Base-by-base conservation (phyloP, 1,140 invertebrate genomes). In the Drosophila neocordata region DNA sequence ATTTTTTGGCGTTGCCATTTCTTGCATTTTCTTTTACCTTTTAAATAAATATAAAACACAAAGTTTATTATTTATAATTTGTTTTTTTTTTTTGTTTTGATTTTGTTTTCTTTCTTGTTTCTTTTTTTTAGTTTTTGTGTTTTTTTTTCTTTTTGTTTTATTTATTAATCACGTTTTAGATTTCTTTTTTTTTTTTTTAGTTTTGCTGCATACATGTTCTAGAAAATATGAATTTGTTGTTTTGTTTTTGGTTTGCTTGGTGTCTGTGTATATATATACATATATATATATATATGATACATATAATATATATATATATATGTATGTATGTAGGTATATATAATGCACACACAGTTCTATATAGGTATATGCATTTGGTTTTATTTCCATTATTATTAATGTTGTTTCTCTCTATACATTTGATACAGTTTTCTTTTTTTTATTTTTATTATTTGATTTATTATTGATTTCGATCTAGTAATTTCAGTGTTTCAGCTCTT, bases 231-330 rank as follows among this genome's bases (percentile, higher is more conserved):
- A 70, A 65, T 75, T 69, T 60, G n/a, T 34, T 37, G 6, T 48
- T 61, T 64, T 18, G 27, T 55, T 53, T 34, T 48, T 61, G 48
- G 59, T 66, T 85, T 81, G 81, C 74, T 82, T 73, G 61, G 61
- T 64, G 34, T 73, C 41, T 64, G 58, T 81, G 73, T 69, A 65
- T 77, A 63, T 74, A 52, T 71, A 53, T 58, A 72, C 51, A 60
- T 73, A 68, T 73, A 70, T 71, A n/a, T n/a, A n/a, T n/a, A n/a
- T n/a, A n/a, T n/a, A n/a, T n/a, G 65, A 68, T 79, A 79, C 75
- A 79, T 75, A 80, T 75, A 83, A 79, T 67, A 77, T 77, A 65
- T 84, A 44, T 58, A 20, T 74, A 63, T 84, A 69, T 85, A 80
- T 84, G 79, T 84, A 60, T 64, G 61, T 70, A 73, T 57, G 65